A percentile compares a stretch with the other conserved stretches of the same genome.
Conservation (phyloP, 2,113 vertebrate species). For the Xyliphius kryptos region DNA sequence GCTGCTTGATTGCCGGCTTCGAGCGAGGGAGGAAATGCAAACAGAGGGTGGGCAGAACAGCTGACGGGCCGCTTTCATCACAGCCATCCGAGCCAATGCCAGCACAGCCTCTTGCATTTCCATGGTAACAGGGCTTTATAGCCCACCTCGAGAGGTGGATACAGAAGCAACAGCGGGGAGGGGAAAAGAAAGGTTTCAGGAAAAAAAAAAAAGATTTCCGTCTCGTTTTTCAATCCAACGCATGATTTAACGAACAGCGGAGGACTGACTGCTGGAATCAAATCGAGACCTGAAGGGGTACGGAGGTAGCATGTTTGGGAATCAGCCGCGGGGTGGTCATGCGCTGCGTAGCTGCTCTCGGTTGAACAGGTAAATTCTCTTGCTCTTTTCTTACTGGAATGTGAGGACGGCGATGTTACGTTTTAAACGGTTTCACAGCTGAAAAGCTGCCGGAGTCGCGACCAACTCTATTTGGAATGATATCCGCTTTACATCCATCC, state of each 20-base stretch:
- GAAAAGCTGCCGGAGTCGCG: no score
- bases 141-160: conserved; percentile 41
- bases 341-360: conserved; percentile 5
- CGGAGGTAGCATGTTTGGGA: conserved; percentile 17
- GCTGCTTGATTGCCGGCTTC: conserved; percentile 1
- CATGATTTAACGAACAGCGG: conserved; percentile 14
- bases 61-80: conserved; percentile 36
- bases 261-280: not conserved
- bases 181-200: conserved; percentile 11
- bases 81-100: conserved; percentile 27
- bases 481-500: no score
- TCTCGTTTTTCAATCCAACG: not conserved
- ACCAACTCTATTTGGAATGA: no score
- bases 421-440: not conserved
- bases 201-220: conserved; percentile 9
- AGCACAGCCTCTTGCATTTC: conserved; percentile 40
- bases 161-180: conserved; percentile 19
- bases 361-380: conserved; percentile 27
- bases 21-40: conserved; percentile 26
- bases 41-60: conserved; percentile 20
- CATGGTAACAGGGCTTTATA: conserved; percentile 45
- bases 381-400: not conserved
- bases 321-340: conserved; percentile 9
- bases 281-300: not conserved
- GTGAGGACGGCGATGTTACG: not conserved